Base-by-base conservation (phyloP, 2,797 vertebrate genomes). In the Takifugu ocellatus region DNA sequence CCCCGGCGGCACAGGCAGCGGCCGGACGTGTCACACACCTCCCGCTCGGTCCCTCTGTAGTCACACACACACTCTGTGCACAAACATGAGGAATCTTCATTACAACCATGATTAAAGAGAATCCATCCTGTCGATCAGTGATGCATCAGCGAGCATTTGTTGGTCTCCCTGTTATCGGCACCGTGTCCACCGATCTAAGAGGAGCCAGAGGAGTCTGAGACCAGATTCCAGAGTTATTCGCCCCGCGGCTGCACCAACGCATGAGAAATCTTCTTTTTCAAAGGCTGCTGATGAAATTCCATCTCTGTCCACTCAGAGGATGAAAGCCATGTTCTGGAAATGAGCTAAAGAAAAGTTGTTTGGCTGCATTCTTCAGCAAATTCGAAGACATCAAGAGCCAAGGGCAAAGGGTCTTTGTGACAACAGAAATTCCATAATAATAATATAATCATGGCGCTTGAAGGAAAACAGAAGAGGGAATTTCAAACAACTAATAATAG, bases 11-110 rank as follows among this genome's bases (percentile, higher is more conserved):
- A 98, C 42, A 94, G 85, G 66, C 96, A 98, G 51, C 67, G 86
- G 10, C 94, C 94, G 0, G 45, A 64, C 11, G 77, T 56, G 39
- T 93, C 91, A 0, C 94, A 97, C 61, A 93, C 71, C 50, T 81
- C 54, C 0, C 82, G 60, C 21, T 70, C 57, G 0, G 92, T 92
- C 4, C 94, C 94, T 29, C 77, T 70, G 54, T 75, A 56, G 75
- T 94, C 83, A 64, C 94, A 97, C 25, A 74, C 45, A 17, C 95
- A 96, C 14, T 66, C 94, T 97, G 78, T 21, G 31, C 31, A 79
- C 39, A 74, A 59, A 75, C 46, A 75, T 46, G 36, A 10, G 3
- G 3, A 39, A 9, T 12, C 9, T 11, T 36, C 11, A 12, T 39
- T 39, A 39, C 31, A 33, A 33, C 11, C 14, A 39, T 12, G 3